phyloP scores from a whole-genome alignment of 2,797 vertebrate genomes.

The Stomatorhinus walkeri region DNA sequence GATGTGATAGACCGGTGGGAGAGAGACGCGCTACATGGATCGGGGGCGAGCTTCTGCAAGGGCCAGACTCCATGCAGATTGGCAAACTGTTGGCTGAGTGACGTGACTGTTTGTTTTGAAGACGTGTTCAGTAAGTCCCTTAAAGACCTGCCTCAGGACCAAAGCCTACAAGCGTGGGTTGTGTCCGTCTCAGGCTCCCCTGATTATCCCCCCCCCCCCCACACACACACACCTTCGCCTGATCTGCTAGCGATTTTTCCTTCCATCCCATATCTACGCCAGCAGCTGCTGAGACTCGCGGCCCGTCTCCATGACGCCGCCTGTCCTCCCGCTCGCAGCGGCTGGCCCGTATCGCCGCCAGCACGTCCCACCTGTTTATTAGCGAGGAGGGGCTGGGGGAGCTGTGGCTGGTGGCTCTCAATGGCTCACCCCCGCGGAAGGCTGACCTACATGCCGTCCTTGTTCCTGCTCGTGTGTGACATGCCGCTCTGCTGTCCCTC shows the following conservation, averaged over 20 bases:
- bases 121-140: neutral
- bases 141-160: neutral
- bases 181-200: neutral
- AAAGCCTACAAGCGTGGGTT: neutral
- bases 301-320: neutral
- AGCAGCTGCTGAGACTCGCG: neutral
- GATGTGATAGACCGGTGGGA: neutral
- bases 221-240: constrained; percentile 19
- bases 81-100: neutral
- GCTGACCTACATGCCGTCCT: neutral
- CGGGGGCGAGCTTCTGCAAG: neutral
- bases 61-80: neutral
- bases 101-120: neutral
- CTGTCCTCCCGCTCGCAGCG: neutral
- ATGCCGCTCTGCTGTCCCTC: neutral
- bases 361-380: constrained; percentile 33
- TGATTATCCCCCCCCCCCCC: neutral
- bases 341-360: constrained; percentile 21
- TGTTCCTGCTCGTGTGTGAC: neutral
- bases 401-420: neutral
- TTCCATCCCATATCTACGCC: neutral
- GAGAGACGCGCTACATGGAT: neutral
- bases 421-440: neutral
- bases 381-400: neutral
- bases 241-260: constrained; percentile 25